Base-by-base conservation (phyloP, 2,888 invertebrate genomes). In the Lasiommata megera region DNA sequence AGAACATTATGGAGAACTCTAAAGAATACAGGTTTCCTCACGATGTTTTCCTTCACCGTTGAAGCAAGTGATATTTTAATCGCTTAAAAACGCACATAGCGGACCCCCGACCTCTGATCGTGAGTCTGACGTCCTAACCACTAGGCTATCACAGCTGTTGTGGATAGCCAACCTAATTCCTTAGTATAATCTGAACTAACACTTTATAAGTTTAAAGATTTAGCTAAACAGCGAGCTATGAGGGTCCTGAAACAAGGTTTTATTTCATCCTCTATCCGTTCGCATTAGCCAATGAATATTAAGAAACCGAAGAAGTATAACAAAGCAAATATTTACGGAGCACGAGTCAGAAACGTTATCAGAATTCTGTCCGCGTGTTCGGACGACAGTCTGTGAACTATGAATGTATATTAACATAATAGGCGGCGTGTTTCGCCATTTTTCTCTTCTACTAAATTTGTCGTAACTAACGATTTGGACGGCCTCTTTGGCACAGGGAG, bases 401-500 rank as follows among this genome's bases (percentile, higher is more conserved):
- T 47, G 47, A 17, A 36, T 47, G 34, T 47, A 12, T 36, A 47
- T 47, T 47, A 47, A 47, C 47, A 47, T 47, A 47, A 47, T 36
- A 47, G 12, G 28, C 14, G 44, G n/a, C 18, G 17, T 47, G 47
- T 47, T 47, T 47, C 31, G 47, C 31, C 47, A 16, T 47, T 47
- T 36, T 36, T 47, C 47, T 17, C 34, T 36, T 47, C 34, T 36
- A 29, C 34, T 34, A 28, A 44, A 47, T 47, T 47, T 31, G 34
- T 47, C 18, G 47, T 44, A 44, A 44, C 47, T 47, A 18, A 36
- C 12, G 34, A 34, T 34, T 29, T 29, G 12, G 28, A 29, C 29
- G 28, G n/a, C 8, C 14, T 44, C 44, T 43, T 43, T 44, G 23
- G 23, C 23, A 5, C 23, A 5, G 23, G 3, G 23, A 5, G 2